Conservation (phyloP, 2,888 invertebrate genomes). For the Caenorhabditis sp. region DNA sequence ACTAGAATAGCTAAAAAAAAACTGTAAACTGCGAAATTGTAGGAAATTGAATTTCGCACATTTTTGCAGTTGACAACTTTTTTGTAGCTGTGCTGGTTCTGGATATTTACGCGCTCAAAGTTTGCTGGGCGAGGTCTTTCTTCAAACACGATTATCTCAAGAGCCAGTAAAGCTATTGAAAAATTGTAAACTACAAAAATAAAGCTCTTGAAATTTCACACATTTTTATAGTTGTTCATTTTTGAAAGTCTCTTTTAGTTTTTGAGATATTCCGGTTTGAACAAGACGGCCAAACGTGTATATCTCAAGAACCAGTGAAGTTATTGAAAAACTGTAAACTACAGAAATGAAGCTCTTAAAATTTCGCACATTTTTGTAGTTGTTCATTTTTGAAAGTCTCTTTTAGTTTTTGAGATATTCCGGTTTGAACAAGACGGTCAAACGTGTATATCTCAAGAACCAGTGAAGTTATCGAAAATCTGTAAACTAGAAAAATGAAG, state of each 20-base stretch:
- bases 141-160: not conserved
- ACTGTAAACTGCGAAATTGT: not conserved
- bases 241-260: not conserved
- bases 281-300: not conserved
- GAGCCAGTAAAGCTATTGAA: not conserved
- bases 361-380: not conserved
- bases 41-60: not conserved
- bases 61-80: not conserved
- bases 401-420: not conserved
- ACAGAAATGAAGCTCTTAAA: not conserved
- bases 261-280: not conserved
- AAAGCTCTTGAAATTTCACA: not conserved
- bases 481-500: not conserved
- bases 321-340: not conserved
- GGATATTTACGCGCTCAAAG: not conserved
- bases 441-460: not conserved
- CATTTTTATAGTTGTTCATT: not conserved
- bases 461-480: not conserved
- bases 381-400: not conserved
- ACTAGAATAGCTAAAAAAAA: not conserved
- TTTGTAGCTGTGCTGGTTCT: not conserved
- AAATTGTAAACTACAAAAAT: not conserved
- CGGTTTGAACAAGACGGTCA: not conserved
- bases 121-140: not conserved
- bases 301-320: not conserved